Percentiles rank a stretch among this genome's conserved stretches.
Evolutionary conservation across 2,888 invertebrate species (phyloP).

Genomic region (Athalia cordata): DNA sequence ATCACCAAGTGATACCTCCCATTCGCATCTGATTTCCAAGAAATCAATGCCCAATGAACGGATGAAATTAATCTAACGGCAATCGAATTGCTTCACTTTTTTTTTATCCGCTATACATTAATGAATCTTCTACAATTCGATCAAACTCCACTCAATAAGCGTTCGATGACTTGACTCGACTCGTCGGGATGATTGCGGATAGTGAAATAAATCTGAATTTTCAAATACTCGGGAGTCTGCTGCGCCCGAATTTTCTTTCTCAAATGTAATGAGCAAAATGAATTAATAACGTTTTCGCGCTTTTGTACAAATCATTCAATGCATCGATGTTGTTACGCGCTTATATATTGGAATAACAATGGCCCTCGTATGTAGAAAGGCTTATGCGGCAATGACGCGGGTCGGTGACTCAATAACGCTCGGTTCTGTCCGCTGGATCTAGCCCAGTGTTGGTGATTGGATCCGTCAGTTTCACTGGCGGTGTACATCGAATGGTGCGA

Average conservation of each 20-base stretch:
- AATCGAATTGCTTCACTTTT: constrained; percentile 16
- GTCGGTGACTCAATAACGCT: constrained; percentile 23
- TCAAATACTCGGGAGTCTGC: too few species aligned
- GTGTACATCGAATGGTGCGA: constrained; percentile 14
- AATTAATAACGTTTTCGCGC: not conserved
- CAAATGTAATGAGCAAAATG: too few species aligned
- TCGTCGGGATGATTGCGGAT: not conserved
- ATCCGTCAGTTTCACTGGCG: constrained; percentile 25
- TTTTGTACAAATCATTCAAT: constrained; percentile 4
- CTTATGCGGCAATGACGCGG: not conserved
- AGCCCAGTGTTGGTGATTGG: constrained; percentile 36
- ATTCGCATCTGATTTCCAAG: constrained; percentile 28
- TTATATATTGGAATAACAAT: constrained; percentile 30
- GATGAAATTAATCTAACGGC: constrained; percentile 28
- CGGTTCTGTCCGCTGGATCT: constrained; percentile 16
- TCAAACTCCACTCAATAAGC: not conserved
- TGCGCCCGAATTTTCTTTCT: too few species aligned
- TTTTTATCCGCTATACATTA: not conserved
- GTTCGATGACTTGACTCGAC: constrained; percentile 13
- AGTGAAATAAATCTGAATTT: not conserved
- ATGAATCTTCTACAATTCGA: not conserved
- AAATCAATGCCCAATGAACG: not conserved
- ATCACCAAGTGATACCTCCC: not conserved
- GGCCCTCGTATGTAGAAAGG: not conserved
- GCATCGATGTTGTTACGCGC: constrained; percentile 15